Evolutionary conservation across 2,888 invertebrate species (phyloP).

Genomic region (Acrobasis repandana): DNA sequence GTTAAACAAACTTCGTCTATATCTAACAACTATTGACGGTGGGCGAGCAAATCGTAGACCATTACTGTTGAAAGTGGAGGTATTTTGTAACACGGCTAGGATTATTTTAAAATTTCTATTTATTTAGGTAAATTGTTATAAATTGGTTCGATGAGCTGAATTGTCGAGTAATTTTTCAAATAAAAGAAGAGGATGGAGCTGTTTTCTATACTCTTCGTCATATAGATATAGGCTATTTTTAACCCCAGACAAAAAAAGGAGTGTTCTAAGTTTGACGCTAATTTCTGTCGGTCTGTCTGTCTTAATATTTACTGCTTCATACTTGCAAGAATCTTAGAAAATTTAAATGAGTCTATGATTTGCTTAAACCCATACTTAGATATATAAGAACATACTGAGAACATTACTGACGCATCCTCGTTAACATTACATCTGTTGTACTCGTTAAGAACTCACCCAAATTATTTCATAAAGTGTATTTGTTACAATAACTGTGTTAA

Average conservation of each 20-base stretch:
- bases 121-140: background rate
- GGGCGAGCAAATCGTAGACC: conserved; percentile 38
- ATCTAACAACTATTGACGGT: conserved; percentile 34
- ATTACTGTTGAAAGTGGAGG: background rate
- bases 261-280: no score
- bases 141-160: background rate
- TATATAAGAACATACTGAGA: conserved; percentile 27
- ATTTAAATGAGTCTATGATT: conserved; percentile 35
- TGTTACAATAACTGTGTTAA: background rate
- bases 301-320: no score
- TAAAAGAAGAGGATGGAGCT: no score
- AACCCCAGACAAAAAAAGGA: no score
- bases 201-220: no score
- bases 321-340: no score
- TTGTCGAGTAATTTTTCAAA: no score
- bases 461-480: background rate
- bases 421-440: conserved; percentile 7
- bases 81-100: background rate
- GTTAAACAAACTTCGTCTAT: conserved; percentile 30
- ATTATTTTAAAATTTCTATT: no score
- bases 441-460: conserved; percentile 5
- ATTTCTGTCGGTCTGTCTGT: no score
- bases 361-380: conserved; percentile 36
- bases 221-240: no score
- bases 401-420: conserved; percentile 15